Evolutionary conservation across 2,113 vertebrate species (phyloP).

Genomic region (Turnix velox): DNA sequence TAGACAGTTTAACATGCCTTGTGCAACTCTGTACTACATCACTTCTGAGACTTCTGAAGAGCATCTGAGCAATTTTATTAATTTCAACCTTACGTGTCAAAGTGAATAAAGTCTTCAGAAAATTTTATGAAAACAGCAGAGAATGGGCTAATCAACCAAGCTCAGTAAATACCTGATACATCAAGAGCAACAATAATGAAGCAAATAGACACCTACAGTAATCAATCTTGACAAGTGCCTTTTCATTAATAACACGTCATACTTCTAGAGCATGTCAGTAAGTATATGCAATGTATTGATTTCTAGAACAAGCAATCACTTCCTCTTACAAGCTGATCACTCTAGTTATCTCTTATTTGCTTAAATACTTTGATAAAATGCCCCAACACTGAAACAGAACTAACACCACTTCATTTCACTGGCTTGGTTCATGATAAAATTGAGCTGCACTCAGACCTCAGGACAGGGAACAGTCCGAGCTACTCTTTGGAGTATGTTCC

Average conservation of each 20-base stretch:
- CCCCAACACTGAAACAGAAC: background rate
- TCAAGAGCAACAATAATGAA: background rate
- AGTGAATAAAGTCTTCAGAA: background rate
- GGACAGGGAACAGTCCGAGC: background rate
- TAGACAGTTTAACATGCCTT: background rate
- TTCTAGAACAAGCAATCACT: background rate
- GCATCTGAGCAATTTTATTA: background rate
- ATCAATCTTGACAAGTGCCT: background rate
- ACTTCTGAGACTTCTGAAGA: background rate
- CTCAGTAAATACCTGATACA: background rate
- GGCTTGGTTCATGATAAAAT: background rate
- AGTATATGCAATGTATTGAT: background rate
- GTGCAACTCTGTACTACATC: background rate
- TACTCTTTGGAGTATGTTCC: background rate
- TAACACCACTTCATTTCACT: background rate
- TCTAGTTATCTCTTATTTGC: background rate
- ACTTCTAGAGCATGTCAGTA: background rate
- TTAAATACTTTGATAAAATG: background rate
- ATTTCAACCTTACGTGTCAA: background rate
- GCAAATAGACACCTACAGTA: background rate
- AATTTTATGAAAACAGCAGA: background rate
- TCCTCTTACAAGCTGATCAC: background rate
- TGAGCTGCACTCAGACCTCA: background rate
- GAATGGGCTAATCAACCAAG: background rate
- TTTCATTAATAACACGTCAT: background rate